Percentiles rank a stretch among this genome's conserved stretches.
phyloP scores from a whole-genome alignment of 2,888 invertebrate genomes.

The Ferrisia virgata region DNA sequence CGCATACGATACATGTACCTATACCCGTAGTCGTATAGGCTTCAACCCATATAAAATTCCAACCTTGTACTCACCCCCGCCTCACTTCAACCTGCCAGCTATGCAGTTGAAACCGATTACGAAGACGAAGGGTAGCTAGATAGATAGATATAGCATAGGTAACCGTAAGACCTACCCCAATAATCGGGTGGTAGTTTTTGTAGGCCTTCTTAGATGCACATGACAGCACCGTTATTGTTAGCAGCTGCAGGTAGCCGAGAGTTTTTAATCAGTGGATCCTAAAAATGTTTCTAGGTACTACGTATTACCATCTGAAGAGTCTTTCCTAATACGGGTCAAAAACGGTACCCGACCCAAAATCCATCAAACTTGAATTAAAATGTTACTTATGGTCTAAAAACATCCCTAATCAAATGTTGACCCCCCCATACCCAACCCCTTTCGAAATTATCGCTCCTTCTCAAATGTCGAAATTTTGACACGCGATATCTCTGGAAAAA shows the following conservation, averaged over 20 bases:
- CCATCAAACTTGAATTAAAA: no score
- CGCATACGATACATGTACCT: neutral
- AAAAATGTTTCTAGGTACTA: neutral
- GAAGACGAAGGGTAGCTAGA: neutral
- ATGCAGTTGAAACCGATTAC: neutral
- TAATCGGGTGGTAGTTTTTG: constrained; percentile 35
- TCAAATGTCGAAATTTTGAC: no score
- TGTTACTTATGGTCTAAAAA: no score
- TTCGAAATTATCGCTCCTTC: no score
- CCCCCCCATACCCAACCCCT: no score
- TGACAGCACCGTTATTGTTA: constrained; percentile 42
- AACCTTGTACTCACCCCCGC: neutral
- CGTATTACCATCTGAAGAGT: no score
- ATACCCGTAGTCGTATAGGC: neutral
- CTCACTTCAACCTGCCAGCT: neutral
- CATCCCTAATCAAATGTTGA: no score
- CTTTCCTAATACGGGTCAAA: no score
- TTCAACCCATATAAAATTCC: neutral
- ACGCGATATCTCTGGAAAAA: no score
- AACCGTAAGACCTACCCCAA: constrained; percentile 38
- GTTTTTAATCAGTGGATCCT: constrained; percentile 34
- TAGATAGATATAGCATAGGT: neutral
- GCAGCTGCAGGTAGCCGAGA: constrained; percentile 39
- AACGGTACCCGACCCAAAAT: no score
- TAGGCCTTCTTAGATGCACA: constrained; percentile 22